Evolutionary conservation across 2,797 vertebrate genomes (phyloP).

Genomic region (Amniataba percoides): DNA sequence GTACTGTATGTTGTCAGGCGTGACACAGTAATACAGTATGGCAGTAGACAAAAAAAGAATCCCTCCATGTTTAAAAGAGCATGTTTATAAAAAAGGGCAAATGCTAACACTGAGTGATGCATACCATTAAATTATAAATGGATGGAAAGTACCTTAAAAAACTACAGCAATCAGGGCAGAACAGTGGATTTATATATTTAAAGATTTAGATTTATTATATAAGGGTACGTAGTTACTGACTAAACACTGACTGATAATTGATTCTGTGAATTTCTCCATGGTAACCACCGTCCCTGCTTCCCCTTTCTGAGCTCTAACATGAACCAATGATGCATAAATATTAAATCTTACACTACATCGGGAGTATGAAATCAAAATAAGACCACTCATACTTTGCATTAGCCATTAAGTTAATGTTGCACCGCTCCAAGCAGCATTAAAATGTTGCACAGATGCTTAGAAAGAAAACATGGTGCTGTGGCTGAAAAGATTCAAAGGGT

Average conservation of each 20-base stretch:
- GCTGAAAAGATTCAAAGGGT: conserved; percentile 10
- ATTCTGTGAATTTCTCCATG: not conserved
- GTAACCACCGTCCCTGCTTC: not conserved
- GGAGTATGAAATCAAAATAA: not conserved
- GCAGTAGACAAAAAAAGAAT: too few relatives aligned
- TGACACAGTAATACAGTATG: too few relatives aligned
- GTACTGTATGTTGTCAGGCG: too few relatives aligned
- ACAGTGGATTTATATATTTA: too few relatives aligned
- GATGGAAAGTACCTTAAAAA: too few relatives aligned
- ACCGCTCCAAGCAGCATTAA: not conserved
- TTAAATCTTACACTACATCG: not conserved
- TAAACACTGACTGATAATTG: not conserved
- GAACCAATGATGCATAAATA: conserved; percentile 4
- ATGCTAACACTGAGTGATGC: too few relatives aligned
- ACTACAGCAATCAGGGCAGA: too few relatives aligned
- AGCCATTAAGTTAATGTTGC: not conserved
- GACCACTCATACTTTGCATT: not conserved
- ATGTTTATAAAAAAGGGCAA: too few relatives aligned
- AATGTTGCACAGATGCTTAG: not conserved
- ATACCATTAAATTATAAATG: too few relatives aligned
- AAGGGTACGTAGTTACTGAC: not conserved
- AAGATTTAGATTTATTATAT: too few relatives aligned
- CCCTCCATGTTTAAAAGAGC: too few relatives aligned
- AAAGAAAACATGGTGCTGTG: not conserved
- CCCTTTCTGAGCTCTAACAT: not conserved